Percentiles rank a stretch among this genome's conserved stretches.
Conservation (phyloP, 2,797 vertebrate species). For the Hafferia zeledoni region DNA sequence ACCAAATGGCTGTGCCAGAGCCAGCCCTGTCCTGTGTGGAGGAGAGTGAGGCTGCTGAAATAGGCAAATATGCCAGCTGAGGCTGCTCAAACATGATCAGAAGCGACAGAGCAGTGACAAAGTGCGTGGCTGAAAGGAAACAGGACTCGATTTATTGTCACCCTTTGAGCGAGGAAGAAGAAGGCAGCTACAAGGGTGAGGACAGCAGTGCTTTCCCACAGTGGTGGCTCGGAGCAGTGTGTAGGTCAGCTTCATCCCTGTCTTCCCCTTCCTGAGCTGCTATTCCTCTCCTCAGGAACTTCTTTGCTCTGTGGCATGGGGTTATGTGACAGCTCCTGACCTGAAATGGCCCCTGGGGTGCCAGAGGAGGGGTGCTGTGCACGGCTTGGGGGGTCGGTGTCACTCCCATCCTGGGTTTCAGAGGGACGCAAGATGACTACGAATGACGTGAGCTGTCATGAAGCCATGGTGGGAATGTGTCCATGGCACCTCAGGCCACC, state of each 20-base stretch:
- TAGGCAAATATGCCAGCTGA: constrained; percentile 23
- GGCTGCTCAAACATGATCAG: constrained; percentile 31
- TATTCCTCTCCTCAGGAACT: neutral
- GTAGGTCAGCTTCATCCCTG: neutral
- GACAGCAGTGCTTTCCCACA: neutral
- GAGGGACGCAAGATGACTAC: accelerated
- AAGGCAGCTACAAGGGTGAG: neutral
- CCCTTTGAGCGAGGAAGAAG: neutral
- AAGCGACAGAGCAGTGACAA: constrained; percentile 59
- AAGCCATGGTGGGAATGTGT: neutral
- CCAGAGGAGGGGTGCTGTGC: neutral
- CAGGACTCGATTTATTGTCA: constrained; percentile 11
- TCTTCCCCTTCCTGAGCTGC: neutral
- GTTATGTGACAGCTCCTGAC: neutral
- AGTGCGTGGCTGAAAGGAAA: constrained; percentile 35
- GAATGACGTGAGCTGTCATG: neutral
- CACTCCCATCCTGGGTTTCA: neutral
- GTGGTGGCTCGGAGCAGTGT: neutral
- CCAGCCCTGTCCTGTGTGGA: neutral
- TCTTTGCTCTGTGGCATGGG: neutral
- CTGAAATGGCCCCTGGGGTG: accelerated
- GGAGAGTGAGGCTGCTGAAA: neutral
- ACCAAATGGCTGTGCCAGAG: neutral
- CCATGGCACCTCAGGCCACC: neutral
- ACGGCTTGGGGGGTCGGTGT: neutral